Percentiles rank a stretch among this genome's conserved stretches.
Evolutionary conservation across 2,113 vertebrate genomes (phyloP).

Genomic region (Prionailurus bengalensis): DNA sequence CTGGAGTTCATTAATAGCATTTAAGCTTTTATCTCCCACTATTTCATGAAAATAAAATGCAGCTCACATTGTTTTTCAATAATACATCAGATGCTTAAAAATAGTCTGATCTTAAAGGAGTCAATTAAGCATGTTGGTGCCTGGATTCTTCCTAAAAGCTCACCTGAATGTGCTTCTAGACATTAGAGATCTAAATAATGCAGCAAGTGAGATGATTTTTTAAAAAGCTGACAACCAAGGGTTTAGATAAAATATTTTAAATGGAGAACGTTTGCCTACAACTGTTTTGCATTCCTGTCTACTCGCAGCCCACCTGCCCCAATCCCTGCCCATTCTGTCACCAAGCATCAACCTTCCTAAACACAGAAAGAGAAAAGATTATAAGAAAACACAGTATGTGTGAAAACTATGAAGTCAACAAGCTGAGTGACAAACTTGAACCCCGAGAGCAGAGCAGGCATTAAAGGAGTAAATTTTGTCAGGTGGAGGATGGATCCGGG

Average conservation of each 20-base stretch:
- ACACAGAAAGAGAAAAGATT: background rate
- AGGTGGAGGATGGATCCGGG: background rate
- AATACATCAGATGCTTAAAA: slow-evolving; percentile 14
- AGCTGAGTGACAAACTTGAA: background rate
- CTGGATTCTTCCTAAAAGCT: background rate
- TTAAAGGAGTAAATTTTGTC: background rate
- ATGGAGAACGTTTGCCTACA: background rate
- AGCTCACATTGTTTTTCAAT: background rate
- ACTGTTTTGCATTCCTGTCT: background rate
- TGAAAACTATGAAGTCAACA: background rate
- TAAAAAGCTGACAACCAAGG: background rate
- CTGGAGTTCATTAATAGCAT: slow-evolving; percentile 48
- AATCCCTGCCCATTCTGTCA: background rate
- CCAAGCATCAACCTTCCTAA: background rate
- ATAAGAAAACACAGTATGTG: background rate
- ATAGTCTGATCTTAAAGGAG: slow-evolving; percentile 6
- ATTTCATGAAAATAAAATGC: slow-evolving; percentile 48
- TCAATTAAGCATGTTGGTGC: background rate
- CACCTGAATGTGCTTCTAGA: background rate
- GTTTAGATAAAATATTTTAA: slow-evolving; percentile 46
- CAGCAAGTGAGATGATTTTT: background rate
- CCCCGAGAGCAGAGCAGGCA: background rate
- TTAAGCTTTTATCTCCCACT: background rate
- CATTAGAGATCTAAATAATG: background rate
- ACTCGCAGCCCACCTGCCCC: background rate